These are phyloP conservation scores for Chirona hameri DNA, from an alignment of 2,888 invertebrate genomes.

Conservation along the genomic window DNA sequence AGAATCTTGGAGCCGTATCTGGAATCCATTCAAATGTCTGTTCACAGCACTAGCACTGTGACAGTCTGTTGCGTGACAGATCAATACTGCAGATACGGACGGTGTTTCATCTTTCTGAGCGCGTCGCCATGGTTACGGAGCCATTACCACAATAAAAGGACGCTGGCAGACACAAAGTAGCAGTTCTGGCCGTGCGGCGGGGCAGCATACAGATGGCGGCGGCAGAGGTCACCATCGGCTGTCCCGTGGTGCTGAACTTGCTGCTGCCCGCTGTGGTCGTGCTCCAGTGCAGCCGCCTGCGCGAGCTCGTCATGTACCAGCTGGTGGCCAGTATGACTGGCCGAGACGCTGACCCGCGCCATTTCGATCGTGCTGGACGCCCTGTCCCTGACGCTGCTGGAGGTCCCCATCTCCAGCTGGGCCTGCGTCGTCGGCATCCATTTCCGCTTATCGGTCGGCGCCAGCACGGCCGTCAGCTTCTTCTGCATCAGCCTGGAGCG, in stretches of 20 bases:
- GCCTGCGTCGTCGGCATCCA: background rate
- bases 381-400: background rate
- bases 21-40: too few species aligned
- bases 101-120: too few species aligned
- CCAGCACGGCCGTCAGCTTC: background rate
- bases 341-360: background rate
- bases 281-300: background rate
- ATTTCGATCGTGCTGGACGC: background rate
- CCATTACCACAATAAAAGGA: too few species aligned
- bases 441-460: background rate
- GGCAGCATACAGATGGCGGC: too few species aligned
- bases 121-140: too few species aligned
- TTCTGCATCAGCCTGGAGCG: background rate
- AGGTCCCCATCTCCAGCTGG: background rate
- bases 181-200: too few species aligned
- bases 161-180: too few species aligned
- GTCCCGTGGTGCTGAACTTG: background rate
- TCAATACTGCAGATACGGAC: too few species aligned
- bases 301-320: background rate
- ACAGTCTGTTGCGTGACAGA: too few species aligned
- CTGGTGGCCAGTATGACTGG: background rate
- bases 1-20: too few species aligned
- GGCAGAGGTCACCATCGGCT: background rate
- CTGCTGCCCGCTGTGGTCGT: background rate
- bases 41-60: too few species aligned